Evolutionary conservation across 2,888 invertebrate genomes (phyloP).

Genomic region (Cerceris rybyensis): DNA sequence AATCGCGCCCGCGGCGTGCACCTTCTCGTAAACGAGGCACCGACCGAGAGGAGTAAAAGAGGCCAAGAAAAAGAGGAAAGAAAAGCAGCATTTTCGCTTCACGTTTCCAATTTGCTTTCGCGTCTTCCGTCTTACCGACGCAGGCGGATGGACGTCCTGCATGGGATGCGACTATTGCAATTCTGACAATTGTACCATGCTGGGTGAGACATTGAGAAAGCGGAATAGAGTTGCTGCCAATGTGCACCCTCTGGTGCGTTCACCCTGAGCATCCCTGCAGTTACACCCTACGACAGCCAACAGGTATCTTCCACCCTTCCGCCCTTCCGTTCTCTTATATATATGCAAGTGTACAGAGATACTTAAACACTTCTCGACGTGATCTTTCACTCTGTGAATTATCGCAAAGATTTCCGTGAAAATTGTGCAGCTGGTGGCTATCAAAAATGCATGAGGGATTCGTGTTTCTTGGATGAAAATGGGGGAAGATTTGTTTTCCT

Average conservation of each 20-base stretch:
- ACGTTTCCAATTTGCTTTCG: slow-evolving; percentile 74
- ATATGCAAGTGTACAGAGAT: too few relatives aligned
- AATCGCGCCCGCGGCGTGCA: slow-evolving; percentile 26
- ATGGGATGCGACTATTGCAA: slow-evolving; percentile 18
- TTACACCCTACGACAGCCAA: slow-evolving; percentile 59
- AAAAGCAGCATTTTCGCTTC: slow-evolving; percentile 62
- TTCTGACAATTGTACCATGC: not conserved
- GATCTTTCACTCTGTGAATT: not conserved
- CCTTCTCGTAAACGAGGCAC: slow-evolving; percentile 36
- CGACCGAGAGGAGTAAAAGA: slow-evolving; percentile 10
- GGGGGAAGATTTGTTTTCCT: too few relatives aligned
- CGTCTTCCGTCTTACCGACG: slow-evolving; percentile 44
- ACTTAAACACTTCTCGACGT: not conserved
- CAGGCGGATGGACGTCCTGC: slow-evolving; percentile 58
- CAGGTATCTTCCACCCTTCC: slow-evolving; percentile 63
- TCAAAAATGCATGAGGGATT: too few relatives aligned
- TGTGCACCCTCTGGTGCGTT: slow-evolving; percentile 12
- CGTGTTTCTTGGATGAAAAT: too few relatives aligned
- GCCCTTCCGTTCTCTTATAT: not conserved
- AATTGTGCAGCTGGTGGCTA: too few relatives aligned
- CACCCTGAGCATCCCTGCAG: slow-evolving; percentile 1
- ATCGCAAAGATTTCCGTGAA: not conserved
- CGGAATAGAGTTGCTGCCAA: slow-evolving; percentile 7
- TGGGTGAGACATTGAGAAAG: not conserved
- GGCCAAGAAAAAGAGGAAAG: too few relatives aligned